phyloP scores from a whole-genome alignment of 1,140 invertebrate genomes.

The Anadara kagoshimensis region DNA sequence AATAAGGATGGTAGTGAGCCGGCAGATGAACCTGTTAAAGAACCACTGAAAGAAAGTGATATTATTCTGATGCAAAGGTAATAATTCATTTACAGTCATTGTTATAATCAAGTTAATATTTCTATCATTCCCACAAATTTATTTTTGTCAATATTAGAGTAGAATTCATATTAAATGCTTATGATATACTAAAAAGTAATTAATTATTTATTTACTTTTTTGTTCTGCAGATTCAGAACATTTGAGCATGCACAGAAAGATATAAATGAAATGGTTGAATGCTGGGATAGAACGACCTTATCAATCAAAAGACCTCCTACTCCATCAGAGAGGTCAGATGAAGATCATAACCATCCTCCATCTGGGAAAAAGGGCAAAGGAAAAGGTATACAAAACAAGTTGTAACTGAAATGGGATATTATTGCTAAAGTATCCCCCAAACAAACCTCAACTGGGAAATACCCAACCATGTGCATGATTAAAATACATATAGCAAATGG shows the following conservation, averaged over 20 bases:
- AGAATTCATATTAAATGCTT: too few relatives aligned
- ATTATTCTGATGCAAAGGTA: conserved; percentile 69
- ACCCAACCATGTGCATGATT: too few relatives aligned
- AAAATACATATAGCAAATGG: too few relatives aligned
- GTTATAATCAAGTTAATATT: too few relatives aligned
- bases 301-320: conserved; percentile 59
- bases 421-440: too few relatives aligned
- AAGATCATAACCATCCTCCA: conserved; percentile 60
- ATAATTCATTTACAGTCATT: too few relatives aligned
- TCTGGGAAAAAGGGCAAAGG: conserved; percentile 67
- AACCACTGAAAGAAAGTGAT: conserved; percentile 66
- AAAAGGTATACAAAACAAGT: too few relatives aligned
- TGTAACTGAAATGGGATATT: too few relatives aligned
- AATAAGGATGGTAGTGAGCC: conserved; percentile 24
- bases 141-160: too few relatives aligned
- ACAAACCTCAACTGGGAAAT: too few relatives aligned
- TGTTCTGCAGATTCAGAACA: conserved; percentile 65
- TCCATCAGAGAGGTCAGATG: conserved; percentile 69
- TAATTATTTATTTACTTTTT: background rate
- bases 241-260: conserved; percentile 72
- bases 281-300: conserved; percentile 70
- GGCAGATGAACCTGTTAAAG: conserved; percentile 47
- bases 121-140: too few relatives aligned
- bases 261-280: conserved; percentile 67
- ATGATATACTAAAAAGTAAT: too few relatives aligned